phyloP scores from a whole-genome alignment of 2,113 vertebrate species.

The Macroglossus sobrinus region DNA sequence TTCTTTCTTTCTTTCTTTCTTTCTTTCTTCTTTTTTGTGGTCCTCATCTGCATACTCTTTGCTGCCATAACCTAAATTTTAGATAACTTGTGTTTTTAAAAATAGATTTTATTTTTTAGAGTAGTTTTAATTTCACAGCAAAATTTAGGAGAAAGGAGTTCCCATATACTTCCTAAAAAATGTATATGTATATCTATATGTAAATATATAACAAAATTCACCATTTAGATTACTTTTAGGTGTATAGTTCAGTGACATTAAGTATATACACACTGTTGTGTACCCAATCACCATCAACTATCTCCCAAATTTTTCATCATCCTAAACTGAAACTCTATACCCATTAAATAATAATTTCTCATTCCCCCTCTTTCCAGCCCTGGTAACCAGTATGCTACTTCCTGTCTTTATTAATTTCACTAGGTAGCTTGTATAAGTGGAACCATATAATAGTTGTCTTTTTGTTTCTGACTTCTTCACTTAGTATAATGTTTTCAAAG shows the following conservation, averaged over 20 bases:
- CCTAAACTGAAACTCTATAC: not conserved
- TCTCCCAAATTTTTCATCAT: not conserved
- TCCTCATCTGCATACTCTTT: not conserved
- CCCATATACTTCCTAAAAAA: not conserved
- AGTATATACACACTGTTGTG: not conserved
- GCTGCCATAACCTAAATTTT: not conserved
- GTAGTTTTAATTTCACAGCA: not conserved
- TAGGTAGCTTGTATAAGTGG: not conserved
- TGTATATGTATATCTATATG: not conserved
- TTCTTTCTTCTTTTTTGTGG: not conserved
- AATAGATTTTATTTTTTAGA: not conserved
- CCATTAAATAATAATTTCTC: not conserved
- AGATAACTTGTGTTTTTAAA: not conserved
- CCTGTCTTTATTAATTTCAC: not conserved
- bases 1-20: no score
- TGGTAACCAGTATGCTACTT: not conserved
- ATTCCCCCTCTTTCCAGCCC: no score
- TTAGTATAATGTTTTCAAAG: not conserved
- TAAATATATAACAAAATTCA: not conserved
- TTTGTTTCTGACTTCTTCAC: not conserved
- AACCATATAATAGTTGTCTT: not conserved
- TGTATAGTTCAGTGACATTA: not conserved
- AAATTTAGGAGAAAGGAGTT: not conserved
- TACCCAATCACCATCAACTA: not conserved
- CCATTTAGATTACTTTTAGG: not conserved